Conservation (phyloP, 2,888 invertebrate species). For the Hemaris fuciformis region DNA sequence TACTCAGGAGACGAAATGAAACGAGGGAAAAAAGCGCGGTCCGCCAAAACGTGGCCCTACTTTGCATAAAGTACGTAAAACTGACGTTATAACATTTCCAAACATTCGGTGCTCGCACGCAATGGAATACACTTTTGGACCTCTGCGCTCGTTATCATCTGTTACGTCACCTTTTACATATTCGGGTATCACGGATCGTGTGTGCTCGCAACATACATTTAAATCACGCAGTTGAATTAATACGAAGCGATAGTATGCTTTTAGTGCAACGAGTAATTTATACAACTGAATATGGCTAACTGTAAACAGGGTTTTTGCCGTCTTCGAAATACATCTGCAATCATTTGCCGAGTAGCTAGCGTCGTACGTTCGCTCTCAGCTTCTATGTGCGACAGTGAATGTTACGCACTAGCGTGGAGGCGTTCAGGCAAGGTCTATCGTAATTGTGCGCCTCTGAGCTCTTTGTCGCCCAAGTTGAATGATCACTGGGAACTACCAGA, state of each 20-base stretch:
- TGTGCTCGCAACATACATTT: background rate
- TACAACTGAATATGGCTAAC: constrained; percentile 31
- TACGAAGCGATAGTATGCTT: background rate
- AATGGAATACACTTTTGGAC: constrained; percentile 30
- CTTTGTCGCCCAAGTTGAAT: constrained; percentile 26
- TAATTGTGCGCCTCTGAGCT: constrained; percentile 42
- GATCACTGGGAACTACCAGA: constrained; percentile 18
- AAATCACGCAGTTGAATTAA: constrained; percentile 4
- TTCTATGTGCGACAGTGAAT: constrained; percentile 18
- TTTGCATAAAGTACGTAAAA: constrained; percentile 40
- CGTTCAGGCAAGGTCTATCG: constrained; percentile 39
- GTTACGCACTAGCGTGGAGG: constrained; percentile 33
- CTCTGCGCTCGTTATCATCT: constrained; percentile 25
- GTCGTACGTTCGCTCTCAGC: background rate
- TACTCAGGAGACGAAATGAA: constrained; percentile 28
- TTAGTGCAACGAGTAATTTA: background rate
- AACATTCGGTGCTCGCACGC: constrained; percentile 18
- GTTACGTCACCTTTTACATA: constrained; percentile 20
- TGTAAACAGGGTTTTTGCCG: constrained; percentile 45
- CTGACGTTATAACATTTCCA: constrained; percentile 26
- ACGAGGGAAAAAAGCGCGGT: constrained; percentile 21
- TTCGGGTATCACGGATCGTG: background rate
- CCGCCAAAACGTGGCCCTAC: constrained; percentile 28
- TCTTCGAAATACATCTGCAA: constrained; percentile 57
- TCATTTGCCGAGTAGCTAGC: constrained; percentile 57